phyloP scores from a whole-genome alignment of 2,113 vertebrate species.

The Cricetomys ansorgei region DNA sequence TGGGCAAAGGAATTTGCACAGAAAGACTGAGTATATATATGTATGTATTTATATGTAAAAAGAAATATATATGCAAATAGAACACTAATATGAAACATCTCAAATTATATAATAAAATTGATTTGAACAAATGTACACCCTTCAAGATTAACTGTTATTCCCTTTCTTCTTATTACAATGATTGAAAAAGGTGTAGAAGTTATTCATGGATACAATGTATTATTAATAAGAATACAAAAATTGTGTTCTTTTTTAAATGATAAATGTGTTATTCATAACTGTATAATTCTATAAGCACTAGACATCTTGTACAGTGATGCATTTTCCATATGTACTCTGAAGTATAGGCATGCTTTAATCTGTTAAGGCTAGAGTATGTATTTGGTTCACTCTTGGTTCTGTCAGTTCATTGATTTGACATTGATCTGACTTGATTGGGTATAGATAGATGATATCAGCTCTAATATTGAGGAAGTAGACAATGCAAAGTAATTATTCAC shows the following conservation, averaged over 20 bases:
- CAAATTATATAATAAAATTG: constrained; percentile 32
- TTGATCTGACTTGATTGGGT: constrained; percentile 78
- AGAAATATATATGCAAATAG: not conserved
- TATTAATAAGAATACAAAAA: not conserved
- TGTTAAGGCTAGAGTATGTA: not conserved
- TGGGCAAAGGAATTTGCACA: not conserved
- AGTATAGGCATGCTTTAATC: not conserved
- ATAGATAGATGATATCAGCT: constrained; percentile 82
- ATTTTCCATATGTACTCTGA: not conserved
- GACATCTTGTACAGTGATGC: not conserved
- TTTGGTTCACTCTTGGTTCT: constrained; percentile 73
- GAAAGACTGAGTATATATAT: not conserved
- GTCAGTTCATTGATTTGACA: constrained; percentile 77
- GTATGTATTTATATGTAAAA: not conserved
- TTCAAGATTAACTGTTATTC: not conserved
- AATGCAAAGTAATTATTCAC: constrained; percentile 80
- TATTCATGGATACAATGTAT: not conserved
- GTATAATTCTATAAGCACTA: not conserved
- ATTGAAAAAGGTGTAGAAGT: rapidly evolving
- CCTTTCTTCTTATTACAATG: not conserved
- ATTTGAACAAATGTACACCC: not conserved
- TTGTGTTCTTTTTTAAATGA: not conserved
- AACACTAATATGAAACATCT: not conserved
- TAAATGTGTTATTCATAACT: not conserved
- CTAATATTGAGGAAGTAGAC: constrained; percentile 82